phyloP scores from a whole-genome alignment of 2,113 vertebrate genomes.

The Puntigrus tetrazona region DNA sequence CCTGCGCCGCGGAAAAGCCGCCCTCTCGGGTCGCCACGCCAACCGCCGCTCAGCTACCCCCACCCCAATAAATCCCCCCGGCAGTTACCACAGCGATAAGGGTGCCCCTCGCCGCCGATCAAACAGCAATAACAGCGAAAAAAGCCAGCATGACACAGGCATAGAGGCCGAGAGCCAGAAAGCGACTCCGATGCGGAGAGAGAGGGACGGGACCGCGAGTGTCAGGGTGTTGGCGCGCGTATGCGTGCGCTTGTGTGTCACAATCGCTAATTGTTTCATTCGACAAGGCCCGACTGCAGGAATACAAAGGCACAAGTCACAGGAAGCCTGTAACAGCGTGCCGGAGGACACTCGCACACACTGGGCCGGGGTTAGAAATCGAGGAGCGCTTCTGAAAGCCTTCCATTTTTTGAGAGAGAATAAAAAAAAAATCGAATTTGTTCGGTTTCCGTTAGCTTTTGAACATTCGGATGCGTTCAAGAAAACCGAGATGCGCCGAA shows the following conservation, averaged over 20 bases:
- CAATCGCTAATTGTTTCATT: conserved; percentile 74
- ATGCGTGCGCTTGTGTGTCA: conserved; percentile 52
- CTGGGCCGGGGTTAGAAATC: neutral
- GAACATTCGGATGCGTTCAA: neutral
- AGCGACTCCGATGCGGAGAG: conserved; percentile 37
- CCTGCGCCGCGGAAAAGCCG: conserved; percentile 57
- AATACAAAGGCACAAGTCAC: conserved; percentile 71
- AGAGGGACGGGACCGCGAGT: conserved; percentile 54
- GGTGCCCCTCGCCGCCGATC: conserved; percentile 42
- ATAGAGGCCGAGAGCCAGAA: conserved; percentile 21
- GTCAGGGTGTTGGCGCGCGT: conserved; percentile 53
- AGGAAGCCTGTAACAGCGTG: conserved; percentile 54
- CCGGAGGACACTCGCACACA: conserved; percentile 33
- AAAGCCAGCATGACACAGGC: conserved; percentile 43
- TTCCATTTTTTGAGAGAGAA: neutral
- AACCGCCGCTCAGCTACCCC: conserved; percentile 62
- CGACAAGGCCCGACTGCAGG: conserved; percentile 55
- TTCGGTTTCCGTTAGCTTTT: neutral
- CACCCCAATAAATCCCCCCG: conserved; percentile 66
- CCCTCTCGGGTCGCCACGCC: conserved; percentile 65
- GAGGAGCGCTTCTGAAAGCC: neutral
- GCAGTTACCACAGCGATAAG: conserved; percentile 55
- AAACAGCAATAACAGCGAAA: conserved; percentile 36
- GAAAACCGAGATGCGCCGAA: too few species aligned
- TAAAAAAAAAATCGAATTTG: neutral